Evolutionary conservation across 2,797 vertebrate genomes (phyloP).

Genomic region (Paedocypris micromegethes): DNA sequence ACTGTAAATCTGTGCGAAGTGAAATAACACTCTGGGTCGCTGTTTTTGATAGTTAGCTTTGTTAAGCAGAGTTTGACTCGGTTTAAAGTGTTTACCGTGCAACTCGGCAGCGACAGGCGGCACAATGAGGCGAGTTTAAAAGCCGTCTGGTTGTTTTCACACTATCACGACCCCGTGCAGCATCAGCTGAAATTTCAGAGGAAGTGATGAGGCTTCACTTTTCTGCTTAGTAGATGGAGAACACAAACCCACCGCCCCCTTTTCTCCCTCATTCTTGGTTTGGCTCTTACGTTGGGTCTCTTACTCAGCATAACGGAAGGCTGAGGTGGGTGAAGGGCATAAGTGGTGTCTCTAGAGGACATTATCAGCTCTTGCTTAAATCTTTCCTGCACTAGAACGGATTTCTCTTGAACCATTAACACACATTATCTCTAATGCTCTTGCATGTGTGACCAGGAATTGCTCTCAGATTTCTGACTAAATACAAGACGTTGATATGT

Average conservation of each 20-base stretch:
- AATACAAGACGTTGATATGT: conserved; percentile 1
- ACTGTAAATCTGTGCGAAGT: conserved; percentile 36
- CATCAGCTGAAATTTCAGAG: conserved; percentile 42
- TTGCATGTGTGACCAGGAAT: conserved; percentile 7
- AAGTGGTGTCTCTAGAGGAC: conserved; percentile 32
- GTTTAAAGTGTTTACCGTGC: conserved; percentile 16
- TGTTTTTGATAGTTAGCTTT: conserved; percentile 14
- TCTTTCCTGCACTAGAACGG: conserved; percentile 4
- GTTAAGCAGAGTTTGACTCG: conserved; percentile 25
- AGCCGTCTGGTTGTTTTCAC: conserved; percentile 25
- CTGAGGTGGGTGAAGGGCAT: conserved; percentile 33
- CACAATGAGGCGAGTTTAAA: conserved; percentile 18
- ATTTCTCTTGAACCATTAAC: conserved; percentile 29
- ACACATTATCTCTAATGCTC: conserved; percentile 10
- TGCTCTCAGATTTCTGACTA: conserved; percentile 1
- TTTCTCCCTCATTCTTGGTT: conserved; percentile 2
- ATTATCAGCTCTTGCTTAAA: conserved; percentile 27
- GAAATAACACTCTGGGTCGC: conserved; percentile 28
- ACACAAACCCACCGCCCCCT: conserved; percentile 24
- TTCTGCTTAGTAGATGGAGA: conserved; percentile 31
- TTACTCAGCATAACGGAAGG: conserved; percentile 41
- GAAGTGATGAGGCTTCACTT: conserved; percentile 34
- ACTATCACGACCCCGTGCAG: conserved; percentile 35
- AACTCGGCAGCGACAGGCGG: conserved; percentile 14
- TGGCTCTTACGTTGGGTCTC: conserved; percentile 23